phyloP scores from a whole-genome alignment of 2,113 vertebrate species.

The Peromyscus polionotus region DNA sequence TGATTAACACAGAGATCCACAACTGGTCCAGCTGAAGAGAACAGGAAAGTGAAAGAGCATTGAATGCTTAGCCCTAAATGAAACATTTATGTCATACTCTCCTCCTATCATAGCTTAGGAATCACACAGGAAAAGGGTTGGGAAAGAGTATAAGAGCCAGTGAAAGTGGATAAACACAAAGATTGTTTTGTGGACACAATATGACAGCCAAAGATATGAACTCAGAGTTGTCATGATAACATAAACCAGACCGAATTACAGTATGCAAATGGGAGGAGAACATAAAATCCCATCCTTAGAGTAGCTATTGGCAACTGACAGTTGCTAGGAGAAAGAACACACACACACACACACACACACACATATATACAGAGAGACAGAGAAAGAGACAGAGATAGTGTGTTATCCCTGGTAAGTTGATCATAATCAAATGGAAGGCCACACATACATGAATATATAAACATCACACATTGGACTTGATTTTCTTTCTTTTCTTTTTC shows the following conservation, averaged over 20 bases:
- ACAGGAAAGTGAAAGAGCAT: neutral
- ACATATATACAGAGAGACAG: too few species aligned
- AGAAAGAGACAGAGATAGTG: too few species aligned
- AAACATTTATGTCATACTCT: neutral
- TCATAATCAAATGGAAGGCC: neutral
- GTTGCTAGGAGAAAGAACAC: too few species aligned
- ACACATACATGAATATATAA: neutral
- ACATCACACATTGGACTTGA: neutral
- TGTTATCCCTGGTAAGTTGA: neutral
- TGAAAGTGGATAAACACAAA: neutral
- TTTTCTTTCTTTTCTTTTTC: neutral
- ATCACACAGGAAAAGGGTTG: neutral
- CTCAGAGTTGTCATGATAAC: neutral
- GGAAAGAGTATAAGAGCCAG: neutral
- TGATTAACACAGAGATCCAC: neutral
- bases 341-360: too few species aligned
- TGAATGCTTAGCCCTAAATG: neutral
- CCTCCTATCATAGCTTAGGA: too few species aligned
- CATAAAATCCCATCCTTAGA: neutral
- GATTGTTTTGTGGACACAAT: neutral
- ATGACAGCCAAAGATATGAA: neutral
- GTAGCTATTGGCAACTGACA: neutral
- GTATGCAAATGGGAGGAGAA: neutral
- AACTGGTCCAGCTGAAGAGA: neutral
- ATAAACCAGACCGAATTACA: neutral